These are phyloP conservation scores for Hyperopisus bebe DNA, from an alignment of 2,113 vertebrate species.

Conservation along the genomic window DNA sequence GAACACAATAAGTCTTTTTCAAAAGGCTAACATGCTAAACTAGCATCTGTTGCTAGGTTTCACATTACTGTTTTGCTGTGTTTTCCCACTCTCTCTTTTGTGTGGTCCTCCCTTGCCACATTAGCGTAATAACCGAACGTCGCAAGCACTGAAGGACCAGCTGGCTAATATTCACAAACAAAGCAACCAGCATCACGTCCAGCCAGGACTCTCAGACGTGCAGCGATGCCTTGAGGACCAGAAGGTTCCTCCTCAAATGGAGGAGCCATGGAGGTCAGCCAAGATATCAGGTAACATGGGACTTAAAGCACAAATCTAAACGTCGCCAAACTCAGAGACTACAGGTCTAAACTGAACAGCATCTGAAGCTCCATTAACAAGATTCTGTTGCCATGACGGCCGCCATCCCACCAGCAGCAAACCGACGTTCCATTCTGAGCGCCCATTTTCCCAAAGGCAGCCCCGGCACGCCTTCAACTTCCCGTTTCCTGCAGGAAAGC, in stretches of 20 bases:
- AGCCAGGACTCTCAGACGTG: not conserved
- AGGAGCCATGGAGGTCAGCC: not conserved
- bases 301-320: not conserved
- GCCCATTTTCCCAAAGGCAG: not conserved
- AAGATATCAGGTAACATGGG: not conserved
- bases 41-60: conserved; percentile 26
- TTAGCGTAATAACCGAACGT: not conserved
- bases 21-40: conserved; percentile 10
- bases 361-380: not conserved
- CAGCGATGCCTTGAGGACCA: not conserved
- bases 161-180: not conserved
- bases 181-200: not conserved
- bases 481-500: conserved; percentile 31
- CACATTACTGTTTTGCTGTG: conserved; percentile 20
- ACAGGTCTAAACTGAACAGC: not conserved
- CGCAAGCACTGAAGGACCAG: not conserved
- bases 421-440: not conserved
- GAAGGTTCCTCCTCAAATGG: not conserved
- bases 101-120: not conserved
- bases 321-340: not conserved
- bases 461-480: conserved; percentile 29
- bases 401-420: not conserved
- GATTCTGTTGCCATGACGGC: not conserved
- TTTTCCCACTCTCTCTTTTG: conserved; percentile 9
- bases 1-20: not conserved